Conservation (phyloP, 2,113 vertebrate genomes). For the Calonectris borealis region DNA sequence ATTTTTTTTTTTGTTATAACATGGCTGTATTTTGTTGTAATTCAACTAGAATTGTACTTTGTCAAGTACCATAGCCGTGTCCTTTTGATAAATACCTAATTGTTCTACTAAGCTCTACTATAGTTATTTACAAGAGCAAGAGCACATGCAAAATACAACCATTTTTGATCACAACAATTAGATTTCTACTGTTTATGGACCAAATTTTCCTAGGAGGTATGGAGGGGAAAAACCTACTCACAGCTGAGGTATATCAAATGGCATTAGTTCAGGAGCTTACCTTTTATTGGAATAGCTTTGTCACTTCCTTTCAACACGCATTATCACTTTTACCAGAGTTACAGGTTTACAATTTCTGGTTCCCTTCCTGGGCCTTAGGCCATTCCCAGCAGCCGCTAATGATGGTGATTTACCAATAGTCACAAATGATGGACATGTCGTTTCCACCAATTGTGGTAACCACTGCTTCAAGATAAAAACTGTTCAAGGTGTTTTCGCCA, state of each 20-base stretch:
- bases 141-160: neutral
- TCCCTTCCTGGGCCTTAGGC: neutral
- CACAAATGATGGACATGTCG: neutral
- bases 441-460: neutral
- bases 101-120: neutral
- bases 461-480: neutral
- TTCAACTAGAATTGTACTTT: neutral
- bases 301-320: neutral
- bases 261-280: neutral
- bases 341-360: neutral
- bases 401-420: neutral
- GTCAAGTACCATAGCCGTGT: neutral
- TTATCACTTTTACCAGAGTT: neutral
- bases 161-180: neutral
- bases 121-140: neutral
- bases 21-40: neutral
- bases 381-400: neutral
- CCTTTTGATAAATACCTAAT: neutral
- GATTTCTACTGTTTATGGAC: neutral
- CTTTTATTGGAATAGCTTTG: neutral
- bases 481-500: neutral
- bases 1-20: neutral
- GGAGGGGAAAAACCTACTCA: neutral
- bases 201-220: neutral
- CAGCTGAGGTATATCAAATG: neutral